Conservation (phyloP, 2,888 invertebrate genomes). For the Patella caerulea region DNA sequence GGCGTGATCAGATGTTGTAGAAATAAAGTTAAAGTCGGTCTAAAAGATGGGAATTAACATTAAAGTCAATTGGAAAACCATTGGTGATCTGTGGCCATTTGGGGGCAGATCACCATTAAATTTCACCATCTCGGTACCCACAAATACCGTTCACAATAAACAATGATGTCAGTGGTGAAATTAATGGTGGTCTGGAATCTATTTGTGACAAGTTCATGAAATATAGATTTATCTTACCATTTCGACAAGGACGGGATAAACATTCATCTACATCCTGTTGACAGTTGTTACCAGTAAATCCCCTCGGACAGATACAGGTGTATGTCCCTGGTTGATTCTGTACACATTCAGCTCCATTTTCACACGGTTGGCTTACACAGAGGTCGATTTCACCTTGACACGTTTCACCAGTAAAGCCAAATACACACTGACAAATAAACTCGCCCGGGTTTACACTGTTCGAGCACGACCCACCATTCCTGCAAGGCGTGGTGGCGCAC, state of each 20-base stretch:
- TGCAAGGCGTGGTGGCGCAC: constrained; percentile 87
- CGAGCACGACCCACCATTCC: constrained; percentile 87
- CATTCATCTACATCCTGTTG: constrained; percentile 26
- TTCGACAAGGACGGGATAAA: constrained; percentile 35
- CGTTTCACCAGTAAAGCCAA: constrained; percentile 35
- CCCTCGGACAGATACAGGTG: constrained; percentile 25
- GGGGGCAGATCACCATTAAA: no score
- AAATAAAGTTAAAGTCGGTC: no score
- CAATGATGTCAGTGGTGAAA: no score
- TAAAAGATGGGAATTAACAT: no score
- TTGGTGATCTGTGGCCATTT: no score
- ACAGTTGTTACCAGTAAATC: constrained; percentile 23
- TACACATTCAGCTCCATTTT: constrained; percentile 31
- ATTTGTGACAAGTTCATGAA: no score
- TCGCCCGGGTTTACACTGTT: constrained; percentile 23
- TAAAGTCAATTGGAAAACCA: no score
- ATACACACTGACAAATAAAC: constrained; percentile 40
- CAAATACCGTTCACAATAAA: no score
- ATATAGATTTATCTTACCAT: constrained; percentile 76
- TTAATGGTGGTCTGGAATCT: no score
- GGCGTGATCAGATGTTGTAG: no score
- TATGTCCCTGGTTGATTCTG: constrained; percentile 26
- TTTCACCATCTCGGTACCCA: no score
- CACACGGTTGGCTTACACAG: constrained; percentile 32
- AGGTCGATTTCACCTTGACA: constrained; percentile 24